Evolutionary conservation across 1,140 invertebrate species (phyloP).

Genomic region (Zophobas atratus): DNA sequence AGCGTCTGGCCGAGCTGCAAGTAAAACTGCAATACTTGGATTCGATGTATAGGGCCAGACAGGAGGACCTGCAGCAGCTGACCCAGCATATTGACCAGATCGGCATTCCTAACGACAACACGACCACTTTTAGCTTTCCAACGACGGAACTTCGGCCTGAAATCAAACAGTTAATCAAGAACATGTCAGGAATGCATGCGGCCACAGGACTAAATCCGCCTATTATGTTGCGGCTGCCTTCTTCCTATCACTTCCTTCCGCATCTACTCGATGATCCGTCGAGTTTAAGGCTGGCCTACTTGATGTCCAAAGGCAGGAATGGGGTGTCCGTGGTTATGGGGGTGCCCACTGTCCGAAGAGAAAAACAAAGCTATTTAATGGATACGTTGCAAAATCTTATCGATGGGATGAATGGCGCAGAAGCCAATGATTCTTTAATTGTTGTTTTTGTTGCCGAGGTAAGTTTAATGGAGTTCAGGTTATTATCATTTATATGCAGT

Average conservation of each 20-base stretch:
- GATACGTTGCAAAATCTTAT: conserved; percentile 91
- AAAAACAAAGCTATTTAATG: conserved; percentile 91
- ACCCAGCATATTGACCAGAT: conserved; percentile 74
- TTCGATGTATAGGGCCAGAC: conserved; percentile 78
- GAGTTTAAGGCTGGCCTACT: conserved; percentile 84
- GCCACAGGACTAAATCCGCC: conserved; percentile 66
- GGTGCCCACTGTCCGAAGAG: conserved; percentile 89
- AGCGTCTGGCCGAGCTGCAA: conserved; percentile 79
- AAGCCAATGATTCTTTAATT: conserved; percentile 87
- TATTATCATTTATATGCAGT: no score
- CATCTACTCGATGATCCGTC: conserved; percentile 86
- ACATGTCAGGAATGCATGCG: conserved; percentile 69
- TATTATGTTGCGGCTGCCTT: conserved; percentile 76
- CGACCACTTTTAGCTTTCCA: conserved; percentile 61
- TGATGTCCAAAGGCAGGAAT: conserved; percentile 81
- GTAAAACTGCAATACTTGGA: conserved; percentile 81
- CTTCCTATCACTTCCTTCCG: conserved; percentile 89
- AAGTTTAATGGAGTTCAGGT: no score
- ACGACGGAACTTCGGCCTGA: conserved; percentile 70
- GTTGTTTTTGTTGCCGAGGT: conserved; percentile 94
- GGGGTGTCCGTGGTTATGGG: conserved; percentile 90
- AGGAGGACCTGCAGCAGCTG: conserved; percentile 79
- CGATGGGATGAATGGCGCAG: conserved; percentile 82
- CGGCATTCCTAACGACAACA: conserved; percentile 66
- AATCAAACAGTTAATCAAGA: conserved; percentile 69